Evolutionary conservation across 2,113 vertebrate genomes (phyloP).

Genomic region (Manacus vitellinus): DNA sequence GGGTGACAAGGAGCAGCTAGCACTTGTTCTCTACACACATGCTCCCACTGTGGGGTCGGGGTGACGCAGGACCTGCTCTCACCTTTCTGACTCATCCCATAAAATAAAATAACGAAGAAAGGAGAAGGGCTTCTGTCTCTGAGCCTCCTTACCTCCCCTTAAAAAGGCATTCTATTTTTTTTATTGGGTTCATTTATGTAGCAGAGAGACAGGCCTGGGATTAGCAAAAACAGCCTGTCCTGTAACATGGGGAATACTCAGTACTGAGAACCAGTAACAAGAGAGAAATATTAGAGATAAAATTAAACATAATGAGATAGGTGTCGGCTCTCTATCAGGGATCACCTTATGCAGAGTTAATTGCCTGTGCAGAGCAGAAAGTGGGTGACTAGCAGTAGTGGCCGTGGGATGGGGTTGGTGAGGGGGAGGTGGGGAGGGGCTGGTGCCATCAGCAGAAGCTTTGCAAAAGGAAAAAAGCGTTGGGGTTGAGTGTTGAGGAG

Average conservation of each 20-base stretch:
- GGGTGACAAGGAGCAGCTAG: fast-evolving
- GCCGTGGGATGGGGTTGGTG: fast-evolving
- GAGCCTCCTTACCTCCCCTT: neutral
- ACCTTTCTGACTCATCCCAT: neutral
- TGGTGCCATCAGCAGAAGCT: neutral
- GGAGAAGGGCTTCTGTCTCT: neutral
- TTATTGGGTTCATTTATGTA: neutral
- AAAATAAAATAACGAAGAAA: neutral
- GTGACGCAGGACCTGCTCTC: neutral
- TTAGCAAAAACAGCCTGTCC: neutral
- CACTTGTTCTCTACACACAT: fast-evolving
- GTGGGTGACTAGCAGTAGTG: neutral
- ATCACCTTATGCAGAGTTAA: neutral
- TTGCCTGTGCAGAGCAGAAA: slow-evolving; percentile 1
- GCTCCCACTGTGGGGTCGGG: fast-evolving
- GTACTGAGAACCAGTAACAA: neutral
- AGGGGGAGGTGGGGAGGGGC: neutral
- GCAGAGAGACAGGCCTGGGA: neutral
- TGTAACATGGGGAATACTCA: neutral
- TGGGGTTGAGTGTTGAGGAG: neutral
- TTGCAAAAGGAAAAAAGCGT: neutral
- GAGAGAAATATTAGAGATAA: slow-evolving; percentile 20
- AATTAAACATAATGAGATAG: slow-evolving; percentile 32
- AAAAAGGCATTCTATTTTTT: neutral
- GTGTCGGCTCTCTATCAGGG: neutral